phyloP scores from a whole-genome alignment of 2,797 vertebrate species.

The Pterois miles region DNA sequence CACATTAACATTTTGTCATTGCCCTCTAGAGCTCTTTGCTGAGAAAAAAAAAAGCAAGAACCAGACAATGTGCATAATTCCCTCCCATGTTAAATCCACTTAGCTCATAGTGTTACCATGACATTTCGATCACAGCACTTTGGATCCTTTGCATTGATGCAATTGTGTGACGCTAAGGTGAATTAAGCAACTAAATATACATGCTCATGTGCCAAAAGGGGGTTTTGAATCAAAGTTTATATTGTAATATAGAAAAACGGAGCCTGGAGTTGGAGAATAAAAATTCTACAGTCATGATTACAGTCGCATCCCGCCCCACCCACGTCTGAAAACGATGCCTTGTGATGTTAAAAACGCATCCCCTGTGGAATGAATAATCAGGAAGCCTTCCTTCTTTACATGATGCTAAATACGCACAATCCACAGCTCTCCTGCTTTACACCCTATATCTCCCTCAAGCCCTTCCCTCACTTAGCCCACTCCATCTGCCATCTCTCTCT shows the following conservation, averaged over 20 bases:
- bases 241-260: not conserved
- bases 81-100: not conserved
- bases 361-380: constrained; percentile 58
- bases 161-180: not conserved
- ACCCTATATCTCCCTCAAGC: constrained; percentile 63
- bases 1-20: constrained; percentile 11
- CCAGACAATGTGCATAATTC: constrained; percentile 1
- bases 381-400: constrained; percentile 59
- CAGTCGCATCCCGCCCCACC: constrained; percentile 45
- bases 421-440: constrained; percentile 61
- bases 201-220: not conserved
- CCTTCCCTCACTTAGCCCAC: constrained; percentile 70
- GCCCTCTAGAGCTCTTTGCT: not conserved
- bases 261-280: not conserved
- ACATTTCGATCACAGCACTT: not conserved
- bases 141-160: not conserved
- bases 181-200: not conserved
- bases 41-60: not conserved
- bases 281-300: constrained; percentile 10
- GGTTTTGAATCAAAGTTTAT: constrained; percentile 28
- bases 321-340: constrained; percentile 23
- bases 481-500: constrained; percentile 73
- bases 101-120: not conserved
- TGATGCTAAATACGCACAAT: constrained; percentile 74
- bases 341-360: constrained; percentile 59